Percentiles rank a stretch among this genome's conserved stretches.
Conservation (phyloP, 2,888 invertebrate species). For the Agrochola litura region DNA sequence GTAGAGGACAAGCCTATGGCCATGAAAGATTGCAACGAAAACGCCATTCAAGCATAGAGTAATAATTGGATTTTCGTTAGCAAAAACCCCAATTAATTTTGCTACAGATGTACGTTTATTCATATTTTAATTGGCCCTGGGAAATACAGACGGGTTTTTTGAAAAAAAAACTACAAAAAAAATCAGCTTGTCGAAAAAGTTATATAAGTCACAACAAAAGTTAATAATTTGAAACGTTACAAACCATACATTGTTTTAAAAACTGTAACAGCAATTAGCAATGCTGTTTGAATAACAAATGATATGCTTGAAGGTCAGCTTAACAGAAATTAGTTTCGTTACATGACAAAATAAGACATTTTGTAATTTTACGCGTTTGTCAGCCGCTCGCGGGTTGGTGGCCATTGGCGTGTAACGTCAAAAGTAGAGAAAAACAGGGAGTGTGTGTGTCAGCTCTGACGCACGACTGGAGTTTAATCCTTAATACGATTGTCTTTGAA, state of each 20-base stretch:
- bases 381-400: conserved; percentile 6
- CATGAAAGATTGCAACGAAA: not conserved
- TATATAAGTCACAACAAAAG: not conserved
- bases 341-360: conserved; percentile 33
- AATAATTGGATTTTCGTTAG: not conserved
- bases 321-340: conserved; percentile 35
- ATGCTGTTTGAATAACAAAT: conserved; percentile 43
- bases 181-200: not conserved
- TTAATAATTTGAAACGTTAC: conserved; percentile 1
- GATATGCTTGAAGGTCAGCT: conserved; percentile 29
- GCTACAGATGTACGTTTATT: not conserved
- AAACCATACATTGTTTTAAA: conserved; percentile 33
- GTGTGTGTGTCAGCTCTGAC: no score
- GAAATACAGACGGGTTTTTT: not conserved
- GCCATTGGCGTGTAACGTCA: conserved; percentile 38
- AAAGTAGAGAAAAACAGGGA: not conserved
- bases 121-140: conserved; percentile 18
- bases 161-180: not conserved
- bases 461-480: no score
- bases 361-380: conserved; percentile 43
- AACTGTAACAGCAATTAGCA: conserved; percentile 30
- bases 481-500: no score
- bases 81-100: not conserved
- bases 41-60: conserved; percentile 2
- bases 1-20: no score